Evolutionary conservation across 2,113 vertebrate genomes (phyloP), one percentile per base, ranked within the genome.

Genomic region (Sorex fumeus): DNA sequence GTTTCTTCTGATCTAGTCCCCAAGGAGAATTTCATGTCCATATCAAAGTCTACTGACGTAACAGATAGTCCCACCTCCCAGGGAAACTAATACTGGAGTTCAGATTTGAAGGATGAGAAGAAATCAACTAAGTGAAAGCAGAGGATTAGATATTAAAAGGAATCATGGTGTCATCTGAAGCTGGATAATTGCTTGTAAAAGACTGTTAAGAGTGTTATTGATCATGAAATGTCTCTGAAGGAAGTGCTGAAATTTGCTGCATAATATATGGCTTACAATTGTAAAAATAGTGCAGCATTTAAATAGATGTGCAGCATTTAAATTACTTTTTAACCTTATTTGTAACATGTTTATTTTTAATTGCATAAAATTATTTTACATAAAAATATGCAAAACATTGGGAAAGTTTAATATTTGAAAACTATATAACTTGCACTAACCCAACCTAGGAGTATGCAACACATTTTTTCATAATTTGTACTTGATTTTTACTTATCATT

Each of bases 171-270:
- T 80, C 79, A 25, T 86, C 25, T 13, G 60, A 82, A 47, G 87
- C n/a, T 74, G 76, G 6, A 19, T n/a, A 27, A 83, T 32, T 74
- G 21, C 25, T 90, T 84, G 80, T 25, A 30, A 40, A 93, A 70
- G 64, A 67, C 18, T 23, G 2, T 32, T 53, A 77, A 40, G 62
- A 57, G n/a, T 82, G 47, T 50, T 50, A 50, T 34, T 19, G 7
- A 21, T 12, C 90, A 76, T 57, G n/a, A 80, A 25, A 60, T 8
- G 25, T 16, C 36, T 74, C 66, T 34, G 8, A 12, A 2, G 36
- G 21, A 71, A 88, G n/a, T 72, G 30, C 72, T 27, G 67, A 34
- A 25, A 62, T 72, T 67, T 34, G 36, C 50, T 67, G 27, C 5
- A 28, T 8, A 25, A 57, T 47, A 34, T 67, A 32, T 10, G 27